A percentile compares a stretch with the other conserved stretches of the same genome.
Evolutionary conservation across 2,888 invertebrate genomes (phyloP).

Genomic region (Drosophila pegasa): DNA sequence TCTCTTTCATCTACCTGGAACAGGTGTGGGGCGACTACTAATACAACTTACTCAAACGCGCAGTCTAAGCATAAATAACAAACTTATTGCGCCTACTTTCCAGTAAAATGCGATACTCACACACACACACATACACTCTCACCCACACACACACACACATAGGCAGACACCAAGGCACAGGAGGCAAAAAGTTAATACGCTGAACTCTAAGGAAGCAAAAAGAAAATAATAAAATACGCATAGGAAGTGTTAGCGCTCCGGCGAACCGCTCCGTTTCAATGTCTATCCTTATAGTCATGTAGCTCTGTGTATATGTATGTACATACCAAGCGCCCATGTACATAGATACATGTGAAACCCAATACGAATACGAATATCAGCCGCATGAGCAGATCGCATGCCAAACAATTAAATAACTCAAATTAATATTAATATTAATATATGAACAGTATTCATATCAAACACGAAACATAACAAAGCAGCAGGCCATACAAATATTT

Average conservation of each 20-base stretch:
- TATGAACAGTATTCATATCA: constrained; percentile 61
- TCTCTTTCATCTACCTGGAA: constrained; percentile 77
- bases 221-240: constrained; percentile 39
- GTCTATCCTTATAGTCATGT: constrained; percentile 30
- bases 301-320: constrained; percentile 54
- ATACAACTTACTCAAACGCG: constrained; percentile 71
- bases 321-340: constrained; percentile 63
- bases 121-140: constrained; percentile 27
- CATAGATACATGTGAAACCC: constrained; percentile 40
- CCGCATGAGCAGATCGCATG: constrained; percentile 28
- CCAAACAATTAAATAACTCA: constrained; percentile 24
- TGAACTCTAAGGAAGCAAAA: constrained; percentile 29
- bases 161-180: constrained; percentile 30
- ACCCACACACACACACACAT: constrained; percentile 19
- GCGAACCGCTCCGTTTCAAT: constrained; percentile 35
- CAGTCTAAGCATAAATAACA: constrained; percentile 66
- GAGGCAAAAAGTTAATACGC: constrained; percentile 25
- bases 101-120: constrained; percentile 47
- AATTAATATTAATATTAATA: constrained; percentile 16
- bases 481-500: constrained; percentile 58
- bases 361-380: constrained; percentile 33
- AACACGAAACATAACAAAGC: constrained; percentile 44
- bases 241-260: constrained; percentile 30
- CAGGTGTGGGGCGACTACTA: constrained; percentile 85
- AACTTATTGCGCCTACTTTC: constrained; percentile 52